Evolutionary conservation across 2,797 vertebrate genomes (phyloP).

Genomic region (Pangasius sanitwongsei): DNA sequence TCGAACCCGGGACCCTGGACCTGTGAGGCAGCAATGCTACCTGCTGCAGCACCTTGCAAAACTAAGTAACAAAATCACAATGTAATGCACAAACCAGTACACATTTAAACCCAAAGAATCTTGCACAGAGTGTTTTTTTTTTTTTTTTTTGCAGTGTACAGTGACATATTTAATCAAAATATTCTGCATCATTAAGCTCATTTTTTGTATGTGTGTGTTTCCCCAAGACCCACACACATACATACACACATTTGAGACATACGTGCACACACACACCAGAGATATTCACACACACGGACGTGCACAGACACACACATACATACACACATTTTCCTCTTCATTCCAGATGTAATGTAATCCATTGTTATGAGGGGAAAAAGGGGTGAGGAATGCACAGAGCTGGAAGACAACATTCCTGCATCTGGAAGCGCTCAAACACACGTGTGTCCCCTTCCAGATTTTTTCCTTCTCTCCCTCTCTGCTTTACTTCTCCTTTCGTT

Average conservation of each 20-base stretch:
- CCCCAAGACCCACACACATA: neutral
- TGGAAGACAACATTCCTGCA: conserved; percentile 67
- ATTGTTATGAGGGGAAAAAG: conserved; percentile 60
- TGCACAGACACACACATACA: neutral
- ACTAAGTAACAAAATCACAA: neutral
- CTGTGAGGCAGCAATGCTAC: neutral
- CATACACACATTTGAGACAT: neutral
- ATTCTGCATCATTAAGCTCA: neutral
- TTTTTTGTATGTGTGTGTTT: neutral
- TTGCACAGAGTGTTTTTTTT: too few species aligned
- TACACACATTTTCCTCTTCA: conserved; percentile 46
- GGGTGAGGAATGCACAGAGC: conserved; percentile 52
- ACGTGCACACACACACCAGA: too few species aligned
- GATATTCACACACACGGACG: neutral
- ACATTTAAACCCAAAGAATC: neutral
- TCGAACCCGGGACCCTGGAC: neutral
- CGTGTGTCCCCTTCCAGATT: conserved; percentile 56
- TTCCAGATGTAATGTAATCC: conserved; percentile 64
- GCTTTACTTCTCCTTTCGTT: conserved; percentile 39
- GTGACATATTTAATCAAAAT: neutral
- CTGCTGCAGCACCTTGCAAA: neutral
- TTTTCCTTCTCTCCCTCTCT: conserved; percentile 48
- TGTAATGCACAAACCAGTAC: neutral
- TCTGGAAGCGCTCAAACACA: conserved; percentile 74
- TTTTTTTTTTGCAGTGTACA: neutral